A percentile compares a stretch with the other conserved stretches of the same genome.
Conservation (phyloP, 2,113 vertebrate species). For the Heterotis niloticus region DNA sequence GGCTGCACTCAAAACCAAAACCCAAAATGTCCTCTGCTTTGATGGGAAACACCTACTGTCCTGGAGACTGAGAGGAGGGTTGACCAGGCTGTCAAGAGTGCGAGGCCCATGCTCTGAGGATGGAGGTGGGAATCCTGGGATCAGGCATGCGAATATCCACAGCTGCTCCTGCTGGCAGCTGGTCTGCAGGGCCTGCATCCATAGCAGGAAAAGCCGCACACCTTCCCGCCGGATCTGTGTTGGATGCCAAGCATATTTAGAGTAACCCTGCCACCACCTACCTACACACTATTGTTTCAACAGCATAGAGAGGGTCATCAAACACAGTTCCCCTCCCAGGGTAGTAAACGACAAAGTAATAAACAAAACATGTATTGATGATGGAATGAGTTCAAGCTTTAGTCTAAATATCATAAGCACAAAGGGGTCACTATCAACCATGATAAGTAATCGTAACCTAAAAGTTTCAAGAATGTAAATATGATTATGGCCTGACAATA, state of each 20-base stretch:
- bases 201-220: conserved; percentile 89
- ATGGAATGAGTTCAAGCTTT: background rate
- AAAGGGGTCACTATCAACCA: background rate
- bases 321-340: too few species aligned
- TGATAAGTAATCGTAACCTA: background rate
- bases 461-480: background rate
- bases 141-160: conserved; percentile 95
- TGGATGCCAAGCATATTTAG: background rate
- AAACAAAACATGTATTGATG: background rate
- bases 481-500: background rate
- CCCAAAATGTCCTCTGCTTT: too few species aligned
- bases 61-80: conserved; percentile 82
- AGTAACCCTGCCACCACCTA: background rate
- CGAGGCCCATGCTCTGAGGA: conserved; percentile 81
- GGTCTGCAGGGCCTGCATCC: conserved; percentile 94
- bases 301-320: too few species aligned
- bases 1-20: too few species aligned
- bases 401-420: background rate
- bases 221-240: conserved; percentile 92
- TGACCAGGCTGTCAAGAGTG: conserved; percentile 93
- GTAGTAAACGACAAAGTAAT: too few species aligned
- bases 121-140: conserved; percentile 92
- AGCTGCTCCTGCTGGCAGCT: conserved; percentile 90
- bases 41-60: conserved; percentile 76
- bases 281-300: background rate